These are phyloP conservation scores for Syngnathoides biaculeatus DNA, from an alignment of 2,113 vertebrate species.

Conservation along the genomic window DNA sequence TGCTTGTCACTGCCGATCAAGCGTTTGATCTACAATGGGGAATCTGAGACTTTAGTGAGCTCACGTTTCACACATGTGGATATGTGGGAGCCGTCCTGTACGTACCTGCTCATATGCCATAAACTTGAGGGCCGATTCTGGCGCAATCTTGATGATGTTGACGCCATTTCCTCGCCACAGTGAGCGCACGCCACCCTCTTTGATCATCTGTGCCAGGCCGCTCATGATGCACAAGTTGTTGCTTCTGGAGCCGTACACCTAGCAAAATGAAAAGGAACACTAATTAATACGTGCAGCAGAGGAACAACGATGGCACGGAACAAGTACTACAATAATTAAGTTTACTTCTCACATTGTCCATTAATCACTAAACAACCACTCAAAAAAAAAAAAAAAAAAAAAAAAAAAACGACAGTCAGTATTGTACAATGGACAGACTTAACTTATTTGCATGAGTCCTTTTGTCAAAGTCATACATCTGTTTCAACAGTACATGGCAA, in stretches of 20 bases:
- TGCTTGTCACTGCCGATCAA: conserved; percentile 84
- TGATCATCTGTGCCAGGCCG: conserved; percentile 89
- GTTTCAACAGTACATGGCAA: too few species aligned
- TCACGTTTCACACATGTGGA: neutral
- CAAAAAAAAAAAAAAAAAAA: too few species aligned
- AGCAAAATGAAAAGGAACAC: neutral
- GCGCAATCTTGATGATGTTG: conserved; percentile 92
- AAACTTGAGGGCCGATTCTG: conserved; percentile 93
- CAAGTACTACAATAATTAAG: too few species aligned
- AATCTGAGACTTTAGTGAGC: neutral
- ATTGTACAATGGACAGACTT: too few species aligned
- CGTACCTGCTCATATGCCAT: conserved; percentile 96
- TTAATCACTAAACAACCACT: too few species aligned
- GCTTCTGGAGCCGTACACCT: conserved; percentile 90
- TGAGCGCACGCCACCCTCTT: conserved; percentile 83
- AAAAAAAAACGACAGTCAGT: too few species aligned
- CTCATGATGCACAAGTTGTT: conserved; percentile 93
- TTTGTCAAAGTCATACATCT: too few species aligned
- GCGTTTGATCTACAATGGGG: conserved; percentile 79
- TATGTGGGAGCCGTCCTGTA: neutral
- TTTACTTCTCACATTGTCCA: too few species aligned
- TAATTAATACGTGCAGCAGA: neutral
- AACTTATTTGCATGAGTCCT: too few species aligned
- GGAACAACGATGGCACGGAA: too few species aligned
- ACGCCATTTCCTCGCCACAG: conserved; percentile 93